A percentile compares a stretch with the other conserved stretches of the same genome.
phyloP scores from a whole-genome alignment of 2,113 vertebrate species.

The Oncorhynchus gorbuscha region DNA sequence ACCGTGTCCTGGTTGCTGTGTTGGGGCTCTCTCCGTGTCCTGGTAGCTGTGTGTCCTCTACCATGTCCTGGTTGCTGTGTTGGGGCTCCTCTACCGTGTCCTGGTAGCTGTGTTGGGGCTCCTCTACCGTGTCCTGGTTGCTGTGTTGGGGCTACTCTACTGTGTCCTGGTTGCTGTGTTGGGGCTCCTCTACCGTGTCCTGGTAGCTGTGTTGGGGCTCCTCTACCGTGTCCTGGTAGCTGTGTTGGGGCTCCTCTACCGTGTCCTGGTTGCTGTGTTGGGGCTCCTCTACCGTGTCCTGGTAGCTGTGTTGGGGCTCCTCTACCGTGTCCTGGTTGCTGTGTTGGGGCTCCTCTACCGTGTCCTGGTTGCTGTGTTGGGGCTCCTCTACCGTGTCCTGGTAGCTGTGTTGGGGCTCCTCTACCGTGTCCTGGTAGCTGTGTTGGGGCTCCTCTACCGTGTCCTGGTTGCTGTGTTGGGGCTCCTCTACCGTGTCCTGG shows the following conservation, averaged over 20 bases:
- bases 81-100: background rate
- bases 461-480: background rate
- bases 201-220: slow-evolving; percentile 28
- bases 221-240: background rate
- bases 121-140: background rate
- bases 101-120: background rate
- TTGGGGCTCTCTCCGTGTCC: background rate
- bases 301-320: background rate
- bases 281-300: background rate
- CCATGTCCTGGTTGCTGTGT: background rate
- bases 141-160: too few relatives aligned
- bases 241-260: background rate
- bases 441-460: background rate
- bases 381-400: background rate
- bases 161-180: background rate
- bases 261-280: background rate
- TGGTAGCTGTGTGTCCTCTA: background rate
- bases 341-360: background rate
- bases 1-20: background rate
- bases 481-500: background rate
- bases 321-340: background rate
- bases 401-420: background rate
- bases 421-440: background rate
- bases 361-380: background rate
- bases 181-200: slow-evolving; percentile 48